Percentiles rank a stretch among this genome's conserved stretches.
Evolutionary conservation across 2,797 vertebrate species (phyloP).

Genomic region (Parambassis ranga): DNA sequence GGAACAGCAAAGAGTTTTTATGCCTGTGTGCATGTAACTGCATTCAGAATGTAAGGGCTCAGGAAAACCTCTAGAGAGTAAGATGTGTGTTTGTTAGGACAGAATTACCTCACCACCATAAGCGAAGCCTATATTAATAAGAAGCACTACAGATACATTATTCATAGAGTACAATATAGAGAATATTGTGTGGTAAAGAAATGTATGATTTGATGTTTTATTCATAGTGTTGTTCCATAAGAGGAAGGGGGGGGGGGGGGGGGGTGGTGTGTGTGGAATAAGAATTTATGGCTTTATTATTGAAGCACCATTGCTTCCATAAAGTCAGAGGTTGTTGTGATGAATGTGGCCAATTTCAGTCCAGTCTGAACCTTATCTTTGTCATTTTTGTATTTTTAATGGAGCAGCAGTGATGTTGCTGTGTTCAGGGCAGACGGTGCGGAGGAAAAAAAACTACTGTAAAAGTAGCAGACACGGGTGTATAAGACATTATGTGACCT

Average conservation of each 20-base stretch:
- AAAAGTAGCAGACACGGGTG: too few species aligned
- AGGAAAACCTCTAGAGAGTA: constrained; percentile 19
- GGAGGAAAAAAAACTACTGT: too few species aligned
- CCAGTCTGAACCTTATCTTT: constrained; percentile 28
- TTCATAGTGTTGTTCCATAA: constrained; percentile 66
- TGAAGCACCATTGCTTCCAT: constrained; percentile 38
- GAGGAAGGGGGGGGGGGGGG: constrained; percentile 44
- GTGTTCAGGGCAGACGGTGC: too few species aligned
- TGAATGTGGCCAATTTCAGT: constrained; percentile 48
- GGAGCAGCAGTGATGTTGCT: constrained; percentile 11
- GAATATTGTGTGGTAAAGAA: constrained; percentile 58
- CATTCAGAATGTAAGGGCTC: constrained; percentile 1
- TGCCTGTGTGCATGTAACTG: neutral
- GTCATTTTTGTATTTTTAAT: constrained; percentile 27
- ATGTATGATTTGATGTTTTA: constrained; percentile 72
- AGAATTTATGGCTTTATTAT: constrained; percentile 57
- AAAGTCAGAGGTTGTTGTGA: constrained; percentile 56
- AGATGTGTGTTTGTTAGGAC: constrained; percentile 42
- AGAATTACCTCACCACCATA: constrained; percentile 53
- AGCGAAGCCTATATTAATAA: constrained; percentile 57
- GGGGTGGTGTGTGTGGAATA: constrained; percentile 52
- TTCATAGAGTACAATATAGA: constrained; percentile 66
- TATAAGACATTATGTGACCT: too few species aligned
- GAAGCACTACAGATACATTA: constrained; percentile 59
- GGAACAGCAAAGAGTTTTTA: constrained; percentile 13